These are phyloP conservation scores for Andrena trimmerana DNA, from an alignment of 2,888 invertebrate species.

Conservation along the genomic window DNA sequence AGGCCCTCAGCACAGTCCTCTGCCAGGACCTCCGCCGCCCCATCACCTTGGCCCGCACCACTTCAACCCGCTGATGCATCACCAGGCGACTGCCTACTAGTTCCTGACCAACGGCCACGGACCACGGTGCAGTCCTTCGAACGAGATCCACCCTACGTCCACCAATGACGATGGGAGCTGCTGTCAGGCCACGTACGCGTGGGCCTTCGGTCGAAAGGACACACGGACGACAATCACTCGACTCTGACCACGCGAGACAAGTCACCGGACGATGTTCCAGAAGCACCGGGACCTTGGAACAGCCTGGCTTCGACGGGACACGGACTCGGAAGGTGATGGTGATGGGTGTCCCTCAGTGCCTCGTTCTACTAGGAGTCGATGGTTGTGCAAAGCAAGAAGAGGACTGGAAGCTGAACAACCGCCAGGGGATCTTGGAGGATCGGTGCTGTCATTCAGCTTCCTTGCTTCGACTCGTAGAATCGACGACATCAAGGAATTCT, in stretches of 20 bases:
- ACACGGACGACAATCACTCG: conserved; percentile 1
- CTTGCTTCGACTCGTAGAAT: too few species aligned
- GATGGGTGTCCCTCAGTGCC: too few species aligned
- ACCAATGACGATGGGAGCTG: not conserved
- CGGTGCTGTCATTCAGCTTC: not conserved
- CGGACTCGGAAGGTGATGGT: too few species aligned
- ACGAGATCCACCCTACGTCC: not conserved
- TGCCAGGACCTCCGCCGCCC: conserved; percentile 89
- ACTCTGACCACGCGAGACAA: not conserved
- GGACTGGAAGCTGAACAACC: not conserved
- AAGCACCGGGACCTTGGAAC: not conserved
- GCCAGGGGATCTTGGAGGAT: not conserved
- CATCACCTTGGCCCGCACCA: conserved; percentile 88
- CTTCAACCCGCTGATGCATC: conserved; percentile 88
- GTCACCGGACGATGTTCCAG: not conserved
- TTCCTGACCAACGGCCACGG: not conserved
- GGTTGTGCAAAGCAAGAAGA: not conserved
- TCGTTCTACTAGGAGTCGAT: too few species aligned
- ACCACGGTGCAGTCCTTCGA: not conserved
- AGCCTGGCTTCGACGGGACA: too few species aligned
- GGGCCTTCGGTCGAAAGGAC: not conserved
- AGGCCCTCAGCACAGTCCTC: conserved; percentile 86
- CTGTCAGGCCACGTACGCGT: not conserved
- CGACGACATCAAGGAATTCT: not conserved
- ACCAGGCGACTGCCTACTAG: conserved; percentile 85